phyloP scores from a whole-genome alignment of 53 echinoderm and acorn worm species.

The Actinopyga echinites region DNA sequence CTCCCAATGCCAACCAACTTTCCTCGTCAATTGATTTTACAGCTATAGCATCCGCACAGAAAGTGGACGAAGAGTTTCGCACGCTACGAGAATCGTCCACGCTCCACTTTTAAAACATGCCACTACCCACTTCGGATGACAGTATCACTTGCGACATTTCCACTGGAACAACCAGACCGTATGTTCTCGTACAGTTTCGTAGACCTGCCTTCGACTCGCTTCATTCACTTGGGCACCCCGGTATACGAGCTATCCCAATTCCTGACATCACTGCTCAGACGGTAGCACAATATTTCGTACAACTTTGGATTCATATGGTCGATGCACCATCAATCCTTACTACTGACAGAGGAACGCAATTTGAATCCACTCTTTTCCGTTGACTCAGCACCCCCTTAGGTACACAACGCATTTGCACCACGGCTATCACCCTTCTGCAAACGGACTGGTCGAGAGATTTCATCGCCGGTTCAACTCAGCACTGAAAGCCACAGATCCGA shows the following conservation, averaged over 20 bases:
- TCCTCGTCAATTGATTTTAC: background rate
- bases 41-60: background rate
- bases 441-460: too few species aligned
- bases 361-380: too few species aligned
- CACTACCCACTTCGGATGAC: too few species aligned
- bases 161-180: slow-evolving; percentile 11
- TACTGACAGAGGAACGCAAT: too few species aligned
- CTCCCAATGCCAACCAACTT: background rate
- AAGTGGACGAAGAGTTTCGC: background rate
- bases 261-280: slow-evolving; percentile 45
- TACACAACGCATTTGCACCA: slow-evolving; percentile 36
- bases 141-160: too few species aligned
- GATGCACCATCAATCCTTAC: background rate
- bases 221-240: slow-evolving; percentile 55
- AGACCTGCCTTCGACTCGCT: slow-evolving; percentile 43
- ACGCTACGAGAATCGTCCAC: background rate
- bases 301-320: slow-evolving; percentile 2
- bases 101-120: background rate
- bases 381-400: too few species aligned
- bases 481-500: too few species aligned
- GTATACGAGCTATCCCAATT: slow-evolving; percentile 29
- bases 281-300: slow-evolving; percentile 1
- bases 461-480: too few species aligned
- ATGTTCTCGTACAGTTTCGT: slow-evolving; percentile 34
- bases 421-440: slow-evolving; percentile 52